phyloP scores from a whole-genome alignment of 2,797 vertebrate genomes.

The Crenuchus spilurus region DNA sequence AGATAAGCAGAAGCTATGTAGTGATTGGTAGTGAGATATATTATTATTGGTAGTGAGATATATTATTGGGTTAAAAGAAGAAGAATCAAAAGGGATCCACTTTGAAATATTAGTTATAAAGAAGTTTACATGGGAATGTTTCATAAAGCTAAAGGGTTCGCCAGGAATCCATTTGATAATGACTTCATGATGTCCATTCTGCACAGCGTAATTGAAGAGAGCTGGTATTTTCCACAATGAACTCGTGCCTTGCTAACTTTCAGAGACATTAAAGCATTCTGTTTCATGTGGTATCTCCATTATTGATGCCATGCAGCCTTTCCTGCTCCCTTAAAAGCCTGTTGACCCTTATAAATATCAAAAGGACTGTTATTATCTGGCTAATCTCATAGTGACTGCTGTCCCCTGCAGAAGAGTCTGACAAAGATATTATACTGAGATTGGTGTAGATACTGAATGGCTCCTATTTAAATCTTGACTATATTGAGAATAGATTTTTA shows the following conservation, averaged over 20 bases:
- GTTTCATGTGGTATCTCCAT: constrained; percentile 56
- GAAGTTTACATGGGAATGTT: constrained; percentile 17
- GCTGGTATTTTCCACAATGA: constrained; percentile 11
- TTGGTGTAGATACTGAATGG: neutral
- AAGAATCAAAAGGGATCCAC: neutral
- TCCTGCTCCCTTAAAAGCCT: constrained; percentile 50
- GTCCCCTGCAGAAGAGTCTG: neutral
- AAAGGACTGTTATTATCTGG: constrained; percentile 28
- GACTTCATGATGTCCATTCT: constrained; percentile 1
- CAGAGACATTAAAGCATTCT: constrained; percentile 47
- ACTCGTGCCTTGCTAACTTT: constrained; percentile 38
- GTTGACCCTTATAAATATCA: constrained; percentile 57
- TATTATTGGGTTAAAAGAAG: no score
- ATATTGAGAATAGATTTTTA: no score
- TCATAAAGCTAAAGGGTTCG: no score
- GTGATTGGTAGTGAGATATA: no score
- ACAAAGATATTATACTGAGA: neutral
- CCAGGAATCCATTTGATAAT: neutral
- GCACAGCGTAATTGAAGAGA: constrained; percentile 2
- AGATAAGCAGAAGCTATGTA: no score
- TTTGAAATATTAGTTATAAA: neutral
- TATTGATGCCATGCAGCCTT: constrained; percentile 52
- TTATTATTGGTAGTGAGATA: no score
- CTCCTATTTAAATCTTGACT: no score
- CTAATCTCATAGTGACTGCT: constrained; percentile 14